Evolutionary conservation across 2,113 vertebrate genomes (phyloP), one percentile per base, ranked within the genome.

Genomic region (Epinephelus moara): DNA sequence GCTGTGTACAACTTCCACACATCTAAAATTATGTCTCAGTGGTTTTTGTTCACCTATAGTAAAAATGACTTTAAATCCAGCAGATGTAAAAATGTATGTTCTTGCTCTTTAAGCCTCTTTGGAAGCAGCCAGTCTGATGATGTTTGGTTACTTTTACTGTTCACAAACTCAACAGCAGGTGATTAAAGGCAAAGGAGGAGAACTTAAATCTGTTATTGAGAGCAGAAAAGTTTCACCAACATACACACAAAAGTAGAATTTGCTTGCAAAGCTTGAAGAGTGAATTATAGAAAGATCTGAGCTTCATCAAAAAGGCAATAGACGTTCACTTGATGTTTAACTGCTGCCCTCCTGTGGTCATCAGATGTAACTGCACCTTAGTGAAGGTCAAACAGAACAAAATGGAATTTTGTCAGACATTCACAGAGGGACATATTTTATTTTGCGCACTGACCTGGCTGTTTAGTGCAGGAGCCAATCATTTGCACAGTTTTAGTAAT

Each of bases 301-400:
- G 42, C 10, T 57, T 56, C 4, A n/a, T 30, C 1, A 25, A 12
- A 25, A 18, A 49, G 11, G 19, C 42, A 73, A 37, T 23, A 66
- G 57, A 50, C 11, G 42, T 27, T 23, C 18, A n/a, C 40, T 50
- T 4, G 12, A 19, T 73, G 12, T 9, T 14, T 25, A 3, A 10
- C 6, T 42, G 85, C 75, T 84, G 91, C 85, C 85, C 78, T 71
- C 89, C 6, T 18, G 81, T 92, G 87, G 88, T 53, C 7, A 15
- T 9, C 6, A 17, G 11, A 25, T 56, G 56, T 37, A 79, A 66
- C 56, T 84, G 80, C 80, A 71, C 17, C 49, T 30, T 12, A 56
- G 25, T 50, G 62, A 61, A 71, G 70, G 66, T 52, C 68, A 77
- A 87, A 47, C 15, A 49, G 30, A 40, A 42, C 49, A 77, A 59